Base-by-base conservation (phyloP, 2,113 vertebrate genomes). In the Tragulus kanchil region DNA sequence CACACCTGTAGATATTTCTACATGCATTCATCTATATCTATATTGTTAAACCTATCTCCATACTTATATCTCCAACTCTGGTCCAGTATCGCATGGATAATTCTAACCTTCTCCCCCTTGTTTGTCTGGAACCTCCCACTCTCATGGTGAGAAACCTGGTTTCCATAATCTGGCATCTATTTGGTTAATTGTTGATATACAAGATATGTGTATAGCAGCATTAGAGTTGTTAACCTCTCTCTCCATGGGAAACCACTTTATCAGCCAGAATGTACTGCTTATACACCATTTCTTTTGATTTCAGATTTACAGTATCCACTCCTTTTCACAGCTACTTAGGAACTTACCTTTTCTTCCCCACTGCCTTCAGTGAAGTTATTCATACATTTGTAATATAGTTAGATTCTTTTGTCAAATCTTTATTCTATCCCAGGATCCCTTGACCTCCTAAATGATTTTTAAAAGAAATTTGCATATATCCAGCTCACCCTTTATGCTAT, bases 301-400 rank as follows among this genome's bases (percentile, higher is more conserved):
- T 81, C 58, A 81, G 58, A 85, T 59, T 82, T 69, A n/a, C 1
- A 78, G 42, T 81, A 45, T 62, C 36, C 13, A 26, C 48, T 85
- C 16, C 50, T 59, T 95, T 73, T 54, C 65, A 83, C 90, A 77
- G 45, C 91, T 91, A 59, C 21, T 73, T 84, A 88, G 45, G n/a
- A 81, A 14, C 54, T 36, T 81, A 81, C 21, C 54, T 67, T 95
- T 93, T 50, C 14, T 36, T 36, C 26, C 52, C 45, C 5, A 54
- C 21, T 16, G 31, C 1, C 69, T 67, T 89, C 71, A 31, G 42
- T 87, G 56, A 88, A 73, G 69, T 95, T 79, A 88, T 89, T 81
- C n/a, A 56, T 79, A 54, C 2, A 75, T 75, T 71, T 85, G 16
- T 75, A 79, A 85, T 36, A 28, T n/a, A 75, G 5, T 82, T 82